Evolutionary conservation across 1,140 invertebrate species (phyloP).

Genomic region (Platyscapa corneri): DNA sequence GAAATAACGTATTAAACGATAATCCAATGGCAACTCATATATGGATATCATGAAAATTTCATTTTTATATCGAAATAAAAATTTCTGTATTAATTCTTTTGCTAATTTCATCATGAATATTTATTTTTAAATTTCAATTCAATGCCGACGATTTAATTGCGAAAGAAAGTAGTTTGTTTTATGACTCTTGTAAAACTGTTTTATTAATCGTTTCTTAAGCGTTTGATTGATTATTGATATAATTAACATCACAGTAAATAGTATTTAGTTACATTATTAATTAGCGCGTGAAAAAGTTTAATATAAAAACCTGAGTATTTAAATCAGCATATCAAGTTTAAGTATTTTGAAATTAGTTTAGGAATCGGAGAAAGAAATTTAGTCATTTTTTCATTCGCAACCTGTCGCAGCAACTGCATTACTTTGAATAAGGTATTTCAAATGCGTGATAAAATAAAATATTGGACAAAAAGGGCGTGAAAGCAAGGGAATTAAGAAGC

Average conservation of each 20-base stretch:
- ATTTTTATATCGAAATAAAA: not conserved
- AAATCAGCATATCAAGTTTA: not conserved
- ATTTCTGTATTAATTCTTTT: not conserved
- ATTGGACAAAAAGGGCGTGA: not conserved
- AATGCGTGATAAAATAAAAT: not conserved
- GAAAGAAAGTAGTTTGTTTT: slow-evolving; percentile 7
- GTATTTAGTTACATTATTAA: not conserved
- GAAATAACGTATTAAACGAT: too few species aligned
- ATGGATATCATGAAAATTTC: too few species aligned
- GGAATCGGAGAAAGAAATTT: not conserved
- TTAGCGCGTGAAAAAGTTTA: not conserved
- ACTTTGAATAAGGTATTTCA: not conserved
- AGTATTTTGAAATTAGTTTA: not conserved
- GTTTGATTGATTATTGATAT: not conserved
- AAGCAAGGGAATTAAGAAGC: too few species aligned
- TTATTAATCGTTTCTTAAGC: not conserved
- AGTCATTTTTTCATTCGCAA: not conserved
- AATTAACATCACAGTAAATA: not conserved
- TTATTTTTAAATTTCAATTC: slow-evolving; percentile 12
- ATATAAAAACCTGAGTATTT: not conserved
- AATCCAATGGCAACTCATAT: not conserved
- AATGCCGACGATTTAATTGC: not conserved
- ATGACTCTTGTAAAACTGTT: not conserved
- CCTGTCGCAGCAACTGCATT: not conserved
- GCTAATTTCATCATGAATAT: not conserved